Evolutionary conservation across 2,888 invertebrate genomes (phyloP).

Genomic region (Melikaiella ostensackeni): DNA sequence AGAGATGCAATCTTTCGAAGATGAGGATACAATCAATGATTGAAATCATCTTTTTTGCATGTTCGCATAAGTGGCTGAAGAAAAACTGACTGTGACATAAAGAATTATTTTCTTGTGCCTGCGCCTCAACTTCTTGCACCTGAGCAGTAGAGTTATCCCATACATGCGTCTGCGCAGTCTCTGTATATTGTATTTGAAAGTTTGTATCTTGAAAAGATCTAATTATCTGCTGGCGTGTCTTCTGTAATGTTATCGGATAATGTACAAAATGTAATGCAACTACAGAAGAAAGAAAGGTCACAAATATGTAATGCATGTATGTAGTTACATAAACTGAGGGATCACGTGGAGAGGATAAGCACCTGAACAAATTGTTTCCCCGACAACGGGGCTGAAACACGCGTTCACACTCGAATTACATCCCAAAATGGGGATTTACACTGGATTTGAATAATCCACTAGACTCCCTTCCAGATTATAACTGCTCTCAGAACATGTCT

Average conservation of each 20-base stretch:
- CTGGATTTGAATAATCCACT: constrained; percentile 65
- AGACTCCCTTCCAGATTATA: constrained; percentile 50
- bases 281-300: not conserved
- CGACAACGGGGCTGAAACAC: constrained; percentile 62
- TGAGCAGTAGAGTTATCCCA: not conserved
- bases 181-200: no score
- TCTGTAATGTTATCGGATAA: not conserved
- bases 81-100: no score
- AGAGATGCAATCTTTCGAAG: not conserved
- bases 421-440: constrained; percentile 64
- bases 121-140: not conserved
- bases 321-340: not conserved
- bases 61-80: no score
- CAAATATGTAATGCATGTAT: not conserved
- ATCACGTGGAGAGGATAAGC: constrained; percentile 47
- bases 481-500: constrained; percentile 39
- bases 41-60: not conserved
- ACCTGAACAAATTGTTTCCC: constrained; percentile 61
- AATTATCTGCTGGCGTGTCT: no score
- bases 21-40: not conserved
- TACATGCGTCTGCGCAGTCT: not conserved
- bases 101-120: not conserved
- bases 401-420: constrained; percentile 65
- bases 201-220: no score
- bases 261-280: not conserved